Evolutionary conservation across 2,888 invertebrate genomes (phyloP).

Genomic region (Cacoxenus indagator): DNA sequence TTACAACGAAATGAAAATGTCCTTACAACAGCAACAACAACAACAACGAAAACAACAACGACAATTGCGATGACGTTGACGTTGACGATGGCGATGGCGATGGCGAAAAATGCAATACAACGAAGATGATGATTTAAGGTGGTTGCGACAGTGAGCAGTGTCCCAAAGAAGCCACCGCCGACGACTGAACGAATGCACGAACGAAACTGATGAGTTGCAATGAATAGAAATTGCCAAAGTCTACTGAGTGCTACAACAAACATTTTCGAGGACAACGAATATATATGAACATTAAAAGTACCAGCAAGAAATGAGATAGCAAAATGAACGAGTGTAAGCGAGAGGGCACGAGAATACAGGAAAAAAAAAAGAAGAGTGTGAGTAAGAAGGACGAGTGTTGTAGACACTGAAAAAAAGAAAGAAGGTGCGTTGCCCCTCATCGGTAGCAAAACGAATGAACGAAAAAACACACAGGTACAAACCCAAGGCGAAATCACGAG

Average conservation of each 20-base stretch:
- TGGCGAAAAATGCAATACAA: neutral
- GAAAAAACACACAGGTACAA: neutral
- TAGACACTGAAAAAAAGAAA: neutral
- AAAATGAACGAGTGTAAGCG: neutral
- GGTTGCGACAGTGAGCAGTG: neutral
- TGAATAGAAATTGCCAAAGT: conserved; percentile 28
- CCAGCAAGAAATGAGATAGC: neutral
- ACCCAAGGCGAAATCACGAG: neutral
- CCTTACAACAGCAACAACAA: conserved; percentile 14
- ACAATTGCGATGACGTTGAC: conserved; percentile 9
- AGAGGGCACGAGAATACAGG: neutral
- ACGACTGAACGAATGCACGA: neutral
- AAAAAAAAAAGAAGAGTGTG: neutral
- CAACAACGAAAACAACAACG: conserved; percentile 3
- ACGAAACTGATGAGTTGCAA: conserved; percentile 26
- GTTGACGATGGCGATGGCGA: neutral
- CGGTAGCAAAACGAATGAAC: neutral
- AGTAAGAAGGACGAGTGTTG: neutral
- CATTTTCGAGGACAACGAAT: conserved; percentile 18
- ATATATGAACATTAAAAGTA: conserved; percentile 2
- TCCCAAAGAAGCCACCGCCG: neutral
- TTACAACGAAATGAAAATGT: conserved; percentile 19
- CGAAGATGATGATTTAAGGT: neutral
- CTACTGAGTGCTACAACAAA: conserved; percentile 19
- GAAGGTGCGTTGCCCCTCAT: neutral